phyloP scores from a whole-genome alignment of 1,140 invertebrate genomes.

The Drosophila obscura region DNA sequence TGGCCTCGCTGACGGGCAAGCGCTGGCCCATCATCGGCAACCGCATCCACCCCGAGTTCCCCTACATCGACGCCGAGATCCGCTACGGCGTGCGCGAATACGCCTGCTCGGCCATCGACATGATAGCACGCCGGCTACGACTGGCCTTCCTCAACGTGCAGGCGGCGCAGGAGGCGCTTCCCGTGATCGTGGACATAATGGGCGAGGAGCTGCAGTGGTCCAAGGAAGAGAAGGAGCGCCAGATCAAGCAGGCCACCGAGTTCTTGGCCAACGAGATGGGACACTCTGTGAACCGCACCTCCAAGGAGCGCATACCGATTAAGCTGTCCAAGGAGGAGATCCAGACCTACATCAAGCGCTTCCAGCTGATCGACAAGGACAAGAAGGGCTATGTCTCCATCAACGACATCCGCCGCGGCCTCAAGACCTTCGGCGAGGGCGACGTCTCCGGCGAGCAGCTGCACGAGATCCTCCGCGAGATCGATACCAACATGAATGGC shows the following conservation, averaged over 20 bases:
- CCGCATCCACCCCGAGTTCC: slow-evolving; percentile 98
- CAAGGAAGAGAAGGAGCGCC: slow-evolving; percentile 90
- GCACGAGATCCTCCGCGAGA: slow-evolving; percentile 98
- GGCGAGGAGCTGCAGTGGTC: slow-evolving; percentile 97
- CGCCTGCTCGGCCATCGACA: slow-evolving; percentile 97
- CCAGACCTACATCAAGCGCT: slow-evolving; percentile 96
- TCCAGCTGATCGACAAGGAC: slow-evolving; percentile 97
- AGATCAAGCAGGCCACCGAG: slow-evolving; percentile 91
- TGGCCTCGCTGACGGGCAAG: slow-evolving; percentile 97
- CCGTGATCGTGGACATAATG: slow-evolving; percentile 97
- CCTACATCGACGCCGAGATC: slow-evolving; percentile 99
- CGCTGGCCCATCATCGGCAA: slow-evolving; percentile 98
- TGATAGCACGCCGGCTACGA: slow-evolving; percentile 96
- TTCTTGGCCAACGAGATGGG: slow-evolving; percentile 99
- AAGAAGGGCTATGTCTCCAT: slow-evolving; percentile 99
- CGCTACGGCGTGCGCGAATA: slow-evolving; percentile 97
- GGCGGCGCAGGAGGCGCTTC: slow-evolving; percentile 97
- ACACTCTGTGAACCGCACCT: slow-evolving; percentile 94
- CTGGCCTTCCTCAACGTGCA: slow-evolving; percentile 98
- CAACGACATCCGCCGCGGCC: slow-evolving; percentile 96
- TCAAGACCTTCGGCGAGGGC: slow-evolving; percentile 95
- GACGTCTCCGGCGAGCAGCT: slow-evolving; percentile 97
- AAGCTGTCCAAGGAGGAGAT: slow-evolving; percentile 98
- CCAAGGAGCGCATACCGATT: slow-evolving; percentile 94
- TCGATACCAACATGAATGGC: slow-evolving; percentile 99